Evolutionary conservation across 2,113 vertebrate genomes (phyloP).

Genomic region (Chaetura pelagica): DNA sequence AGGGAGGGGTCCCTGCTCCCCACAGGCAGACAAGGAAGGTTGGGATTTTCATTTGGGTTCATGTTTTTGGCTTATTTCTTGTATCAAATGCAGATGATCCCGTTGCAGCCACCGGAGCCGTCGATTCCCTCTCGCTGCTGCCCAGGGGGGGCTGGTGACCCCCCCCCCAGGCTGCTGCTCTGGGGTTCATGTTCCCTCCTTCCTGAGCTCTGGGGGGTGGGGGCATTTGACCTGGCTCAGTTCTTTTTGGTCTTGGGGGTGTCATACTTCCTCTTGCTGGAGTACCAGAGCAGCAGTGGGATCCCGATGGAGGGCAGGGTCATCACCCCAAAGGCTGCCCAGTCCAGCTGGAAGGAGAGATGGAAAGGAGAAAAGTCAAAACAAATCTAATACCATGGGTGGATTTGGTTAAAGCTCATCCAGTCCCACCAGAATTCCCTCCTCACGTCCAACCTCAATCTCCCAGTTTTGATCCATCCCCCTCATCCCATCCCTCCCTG

Average conservation of each 20-base stretch:
- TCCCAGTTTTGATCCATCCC: too few relatives aligned
- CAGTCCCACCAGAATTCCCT: too few relatives aligned
- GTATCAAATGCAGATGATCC: not conserved
- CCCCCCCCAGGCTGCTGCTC: not conserved
- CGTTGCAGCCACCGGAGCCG: not conserved
- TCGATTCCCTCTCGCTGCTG: not conserved
- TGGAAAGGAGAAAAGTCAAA: not conserved
- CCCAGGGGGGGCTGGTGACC: not conserved
- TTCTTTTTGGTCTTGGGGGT: conserved; percentile 93
- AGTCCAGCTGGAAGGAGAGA: conserved; percentile 84
- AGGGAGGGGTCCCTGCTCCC: not conserved
- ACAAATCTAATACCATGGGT: too few relatives aligned
- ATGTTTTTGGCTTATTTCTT: not conserved
- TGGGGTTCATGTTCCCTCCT: not conserved
- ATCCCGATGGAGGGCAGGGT: conserved; percentile 96
- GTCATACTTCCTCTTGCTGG: conserved; percentile 96
- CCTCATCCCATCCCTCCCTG: too few relatives aligned
- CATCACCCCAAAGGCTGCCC: conserved; percentile 97
- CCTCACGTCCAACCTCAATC: too few relatives aligned
- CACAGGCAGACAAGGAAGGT: not conserved
- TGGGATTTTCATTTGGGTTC: not conserved
- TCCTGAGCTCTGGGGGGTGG: not conserved
- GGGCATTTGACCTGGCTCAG: conserved; percentile 64
- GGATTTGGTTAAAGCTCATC: too few relatives aligned
- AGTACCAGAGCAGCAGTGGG: conserved; percentile 96